A percentile compares a stretch with the other conserved stretches of the same genome.
phyloP scores from a whole-genome alignment of 2,797 vertebrate genomes.

The Aeoliscus strigatus region DNA sequence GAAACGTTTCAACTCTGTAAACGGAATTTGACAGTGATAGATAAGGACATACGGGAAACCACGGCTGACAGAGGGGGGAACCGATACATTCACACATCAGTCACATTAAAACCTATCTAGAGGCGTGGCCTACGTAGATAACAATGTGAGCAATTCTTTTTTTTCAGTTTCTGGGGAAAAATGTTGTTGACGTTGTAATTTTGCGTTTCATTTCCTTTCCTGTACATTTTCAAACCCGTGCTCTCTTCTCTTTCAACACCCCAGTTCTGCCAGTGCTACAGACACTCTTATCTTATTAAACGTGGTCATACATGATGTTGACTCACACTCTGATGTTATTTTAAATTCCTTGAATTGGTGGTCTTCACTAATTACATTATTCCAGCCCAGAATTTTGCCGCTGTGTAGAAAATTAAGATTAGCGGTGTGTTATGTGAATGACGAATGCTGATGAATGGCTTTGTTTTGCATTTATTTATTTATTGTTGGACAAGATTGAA shows the following conservation, averaged over 20 bases:
- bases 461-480: neutral
- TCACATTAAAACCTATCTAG: neutral
- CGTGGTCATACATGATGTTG: neutral
- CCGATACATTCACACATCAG: neutral
- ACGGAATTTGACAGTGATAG: neutral
- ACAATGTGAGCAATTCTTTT: too few species aligned
- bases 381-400: too few species aligned
- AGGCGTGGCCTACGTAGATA: too few species aligned
- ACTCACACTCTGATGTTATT: too few species aligned
- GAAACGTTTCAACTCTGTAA: too few species aligned
- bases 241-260: slow-evolving; percentile 6
- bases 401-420: too few species aligned
- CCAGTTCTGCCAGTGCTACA: slow-evolving; percentile 2
- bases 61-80: neutral
- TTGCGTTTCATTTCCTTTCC: slow-evolving; percentile 23
- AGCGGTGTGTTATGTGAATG: neutral
- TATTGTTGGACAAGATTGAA: neutral
- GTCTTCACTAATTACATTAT: too few species aligned
- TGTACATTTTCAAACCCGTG: slow-evolving; percentile 1
- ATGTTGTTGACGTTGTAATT: slow-evolving; percentile 19
- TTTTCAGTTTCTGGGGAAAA: neutral
- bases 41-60: neutral
- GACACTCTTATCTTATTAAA: slow-evolving; percentile 1
- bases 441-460: neutral
- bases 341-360: too few species aligned